These are phyloP conservation scores for Xanthorhoe spadicearia DNA, from an alignment of 2,888 invertebrate genomes.

Conservation along the genomic window DNA sequence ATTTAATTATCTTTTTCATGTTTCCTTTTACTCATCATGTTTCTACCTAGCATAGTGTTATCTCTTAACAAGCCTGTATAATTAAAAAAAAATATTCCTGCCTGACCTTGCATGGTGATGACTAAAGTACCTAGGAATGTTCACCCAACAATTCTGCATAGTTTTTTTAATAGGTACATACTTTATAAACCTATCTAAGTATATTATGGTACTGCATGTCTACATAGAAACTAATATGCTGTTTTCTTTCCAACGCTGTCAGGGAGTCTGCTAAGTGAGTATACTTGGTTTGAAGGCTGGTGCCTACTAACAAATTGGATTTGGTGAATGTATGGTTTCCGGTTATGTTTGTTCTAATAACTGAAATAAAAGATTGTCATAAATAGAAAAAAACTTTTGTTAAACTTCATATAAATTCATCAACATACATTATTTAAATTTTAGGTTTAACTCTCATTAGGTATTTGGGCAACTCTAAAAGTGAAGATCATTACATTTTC, in stretches of 20 bases:
- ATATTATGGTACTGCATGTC: no score
- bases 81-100: no score
- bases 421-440: neutral
- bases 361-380: neutral
- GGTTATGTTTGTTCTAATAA: constrained; percentile 4
- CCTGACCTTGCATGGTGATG: no score
- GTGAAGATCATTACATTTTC: neutral
- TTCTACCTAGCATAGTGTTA: no score
- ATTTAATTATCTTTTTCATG: no score
- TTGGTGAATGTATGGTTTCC: constrained; percentile 24
- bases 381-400: neutral
- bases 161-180: no score
- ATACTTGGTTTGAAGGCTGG: constrained; percentile 44
- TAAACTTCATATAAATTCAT: neutral
- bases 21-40: no score
- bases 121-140: no score
- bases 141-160: neutral
- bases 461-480: neutral
- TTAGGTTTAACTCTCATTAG: neutral
- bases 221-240: constrained; percentile 54
- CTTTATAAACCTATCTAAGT: no score
- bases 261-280: constrained; percentile 86
- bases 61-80: no score
- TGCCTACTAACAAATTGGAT: constrained; percentile 40
- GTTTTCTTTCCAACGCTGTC: constrained; percentile 78